These are phyloP conservation scores for Darevskia mixta DNA, from an alignment of 2,797 vertebrate genomes.

Conservation along the genomic window DNA sequence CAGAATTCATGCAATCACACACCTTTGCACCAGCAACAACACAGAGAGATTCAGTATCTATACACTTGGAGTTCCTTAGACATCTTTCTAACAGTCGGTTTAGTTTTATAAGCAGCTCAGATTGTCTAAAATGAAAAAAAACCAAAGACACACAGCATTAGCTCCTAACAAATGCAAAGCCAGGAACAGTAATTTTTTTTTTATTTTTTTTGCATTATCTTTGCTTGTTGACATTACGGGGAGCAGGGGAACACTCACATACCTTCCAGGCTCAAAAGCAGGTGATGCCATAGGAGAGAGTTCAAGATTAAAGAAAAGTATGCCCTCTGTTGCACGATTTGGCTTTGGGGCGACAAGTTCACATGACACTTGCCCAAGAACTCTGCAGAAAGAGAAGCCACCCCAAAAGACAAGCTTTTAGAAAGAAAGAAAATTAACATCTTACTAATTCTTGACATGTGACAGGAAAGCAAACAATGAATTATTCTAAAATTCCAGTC, in stretches of 20 bases:
- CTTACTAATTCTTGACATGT: not conserved
- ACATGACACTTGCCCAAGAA: constrained; percentile 95
- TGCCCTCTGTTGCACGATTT: constrained; percentile 92
- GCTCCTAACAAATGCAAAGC: not conserved
- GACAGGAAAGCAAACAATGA: not conserved
- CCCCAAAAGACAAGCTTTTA: not conserved
- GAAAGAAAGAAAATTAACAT: not conserved
- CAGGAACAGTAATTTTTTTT: not conserved
- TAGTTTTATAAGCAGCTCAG: constrained; percentile 91
- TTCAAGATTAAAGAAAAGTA: constrained; percentile 94
- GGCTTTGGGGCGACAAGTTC: constrained; percentile 94
- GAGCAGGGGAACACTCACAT: constrained; percentile 23
- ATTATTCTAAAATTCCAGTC: not conserved
- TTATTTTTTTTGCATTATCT: not conserved
- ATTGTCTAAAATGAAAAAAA: constrained; percentile 83
- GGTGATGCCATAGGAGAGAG: constrained; percentile 96
- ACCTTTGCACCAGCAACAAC: constrained; percentile 97
- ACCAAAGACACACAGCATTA: rapidly evolving
- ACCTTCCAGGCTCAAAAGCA: constrained; percentile 94
- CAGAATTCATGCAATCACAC: constrained; percentile 6
- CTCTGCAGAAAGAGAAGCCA: constrained; percentile 76
- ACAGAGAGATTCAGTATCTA: constrained; percentile 96
- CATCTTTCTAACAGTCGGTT: constrained; percentile 95
- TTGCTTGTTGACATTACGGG: not conserved
- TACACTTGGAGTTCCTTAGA: constrained; percentile 94